Evolutionary conservation across 2,888 invertebrate species (phyloP), one percentile per base, ranked within the genome.

Genomic region (Prionchulus punctatus): DNA sequence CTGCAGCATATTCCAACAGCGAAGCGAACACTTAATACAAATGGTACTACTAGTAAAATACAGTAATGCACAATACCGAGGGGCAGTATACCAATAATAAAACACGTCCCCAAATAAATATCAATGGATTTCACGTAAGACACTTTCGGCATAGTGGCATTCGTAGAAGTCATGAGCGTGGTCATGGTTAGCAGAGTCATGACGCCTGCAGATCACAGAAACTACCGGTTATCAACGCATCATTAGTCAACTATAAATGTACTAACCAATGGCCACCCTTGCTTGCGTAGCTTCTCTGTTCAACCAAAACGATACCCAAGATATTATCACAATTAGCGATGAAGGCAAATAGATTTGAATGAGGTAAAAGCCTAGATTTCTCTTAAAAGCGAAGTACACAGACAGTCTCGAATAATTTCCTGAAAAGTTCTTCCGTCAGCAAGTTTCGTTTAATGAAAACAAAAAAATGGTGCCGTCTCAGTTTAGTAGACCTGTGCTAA

Each of bases 41-140:
- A n/a, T n/a, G n/a, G n/a, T n/a, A n/a, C n/a, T n/a, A n/a, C n/a
- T n/a, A n/a, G n/a, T n/a, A n/a, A n/a, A n/a, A n/a, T n/a, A n/a
- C n/a, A n/a, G n/a, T n/a, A n/a, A n/a, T n/a, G n/a, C n/a, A n/a
- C n/a, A n/a, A n/a, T n/a, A n/a, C n/a, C n/a, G n/a, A n/a, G n/a
- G n/a, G n/a, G n/a, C n/a, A n/a, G n/a, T n/a, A n/a, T n/a, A n/a
- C n/a, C 92, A 91, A 92, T 92, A 74, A 92, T 88, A 85, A 92
- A 92, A 79, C 90, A 91, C 71, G 90, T 91, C 71, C 90, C 90
- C 77, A 91, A 79, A 77, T 90, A 92, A 68, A 92, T 90, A 77
- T 92, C 92, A 75, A 92, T 92, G 67, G 88, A 88, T 76, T 92
- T 92, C 76, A 92, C 89, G 78, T 92, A 92, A 63, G 90, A 90